A percentile compares a stretch with the other conserved stretches of the same genome.
Conservation (phyloP, 1,140 invertebrate genomes). For the Pemphigus obesinymphae region DNA sequence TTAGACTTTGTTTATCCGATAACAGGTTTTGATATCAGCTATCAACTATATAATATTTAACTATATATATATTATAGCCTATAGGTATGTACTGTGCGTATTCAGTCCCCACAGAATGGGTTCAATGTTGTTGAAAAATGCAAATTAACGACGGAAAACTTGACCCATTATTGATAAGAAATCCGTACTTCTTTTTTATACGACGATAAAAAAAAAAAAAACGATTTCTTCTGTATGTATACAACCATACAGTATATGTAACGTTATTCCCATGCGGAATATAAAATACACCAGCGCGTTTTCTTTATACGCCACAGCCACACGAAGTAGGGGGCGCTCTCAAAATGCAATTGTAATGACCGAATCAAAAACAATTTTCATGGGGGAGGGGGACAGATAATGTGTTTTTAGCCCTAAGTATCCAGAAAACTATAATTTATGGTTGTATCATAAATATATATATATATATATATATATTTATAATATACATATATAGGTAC, state of each 20-base stretch:
- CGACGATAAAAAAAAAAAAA: slow-evolving; percentile 30
- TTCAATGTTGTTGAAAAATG: slow-evolving; percentile 15
- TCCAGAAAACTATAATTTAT: no score
- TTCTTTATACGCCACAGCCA: slow-evolving; percentile 29
- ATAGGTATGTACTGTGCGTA: not conserved
- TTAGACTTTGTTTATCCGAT: not conserved
- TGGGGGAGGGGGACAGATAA: not conserved
- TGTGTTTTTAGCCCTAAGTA: not conserved
- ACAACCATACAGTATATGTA: not conserved
- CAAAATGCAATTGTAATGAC: slow-evolving; percentile 23
- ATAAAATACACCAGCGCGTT: slow-evolving; percentile 32
- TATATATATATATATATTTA: no score
- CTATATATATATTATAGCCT: no score
- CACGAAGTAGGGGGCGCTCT: not conserved
- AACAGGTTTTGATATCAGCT: not conserved
- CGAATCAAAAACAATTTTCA: slow-evolving; percentile 34
- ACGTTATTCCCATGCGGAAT: slow-evolving; percentile 29
- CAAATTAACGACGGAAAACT: slow-evolving; percentile 18
- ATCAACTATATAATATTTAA: not conserved
- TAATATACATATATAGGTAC: no score
- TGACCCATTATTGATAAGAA: slow-evolving; percentile 38
- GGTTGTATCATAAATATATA: no score
- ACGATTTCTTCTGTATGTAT: not conserved
- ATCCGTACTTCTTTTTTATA: slow-evolving; percentile 23
- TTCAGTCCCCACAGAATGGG: not conserved